phyloP scores from a whole-genome alignment of 2,888 invertebrate genomes.

The Meloe dianella region DNA sequence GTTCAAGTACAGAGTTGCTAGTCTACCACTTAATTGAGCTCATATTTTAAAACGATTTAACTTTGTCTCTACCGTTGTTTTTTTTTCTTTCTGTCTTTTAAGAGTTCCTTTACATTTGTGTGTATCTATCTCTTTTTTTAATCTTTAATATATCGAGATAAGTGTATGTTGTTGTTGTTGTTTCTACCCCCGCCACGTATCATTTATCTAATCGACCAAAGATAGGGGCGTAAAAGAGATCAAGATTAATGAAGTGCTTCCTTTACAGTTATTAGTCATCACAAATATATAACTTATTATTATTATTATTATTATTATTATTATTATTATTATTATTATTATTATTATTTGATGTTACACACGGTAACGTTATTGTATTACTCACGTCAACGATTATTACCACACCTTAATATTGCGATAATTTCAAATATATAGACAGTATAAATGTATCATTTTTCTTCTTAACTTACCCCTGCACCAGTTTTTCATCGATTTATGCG shows the following conservation, averaged over 20 bases:
- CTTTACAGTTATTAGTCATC: background rate
- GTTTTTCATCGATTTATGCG: background rate
- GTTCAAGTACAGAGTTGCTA: too few relatives aligned
- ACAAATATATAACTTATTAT: background rate
- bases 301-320: background rate
- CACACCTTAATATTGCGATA: too few relatives aligned
- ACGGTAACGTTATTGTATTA: too few relatives aligned
- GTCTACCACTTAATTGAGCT: background rate
- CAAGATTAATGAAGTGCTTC: conserved; percentile 6
- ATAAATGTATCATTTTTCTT: too few relatives aligned
- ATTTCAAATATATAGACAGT: too few relatives aligned
- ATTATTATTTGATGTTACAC: too few relatives aligned
- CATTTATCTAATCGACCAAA: background rate
- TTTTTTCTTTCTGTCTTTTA: background rate
- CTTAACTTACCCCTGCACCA: too few relatives aligned
- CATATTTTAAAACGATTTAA: background rate
- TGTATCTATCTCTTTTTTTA: background rate
- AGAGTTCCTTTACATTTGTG: too few relatives aligned
- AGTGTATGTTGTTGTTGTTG: background rate
- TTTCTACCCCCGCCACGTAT: background rate
- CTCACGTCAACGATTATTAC: too few relatives aligned
- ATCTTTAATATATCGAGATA: background rate
- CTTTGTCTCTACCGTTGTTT: background rate
- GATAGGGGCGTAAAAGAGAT: background rate
- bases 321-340: background rate